A percentile compares a stretch with the other conserved stretches of the same genome.
These are phyloP conservation scores for Lithodes maja DNA, from an alignment of 2,888 invertebrate genomes.

Conservation along the genomic window DNA sequence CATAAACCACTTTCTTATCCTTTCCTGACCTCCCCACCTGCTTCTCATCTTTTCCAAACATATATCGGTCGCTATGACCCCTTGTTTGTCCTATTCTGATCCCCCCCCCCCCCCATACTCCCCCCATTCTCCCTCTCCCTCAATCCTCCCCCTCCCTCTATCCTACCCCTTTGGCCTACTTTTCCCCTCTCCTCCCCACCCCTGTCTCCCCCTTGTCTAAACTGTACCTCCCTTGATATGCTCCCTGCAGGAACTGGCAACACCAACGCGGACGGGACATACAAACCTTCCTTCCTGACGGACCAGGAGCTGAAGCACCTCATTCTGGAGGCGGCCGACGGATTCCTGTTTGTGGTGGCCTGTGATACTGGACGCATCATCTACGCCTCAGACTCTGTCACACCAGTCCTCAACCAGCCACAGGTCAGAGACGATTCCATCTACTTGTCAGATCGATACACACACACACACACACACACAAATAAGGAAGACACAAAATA, in stretches of 20 bases:
- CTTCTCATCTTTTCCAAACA: too few relatives aligned
- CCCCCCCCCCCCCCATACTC: not conserved
- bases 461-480: too few relatives aligned
- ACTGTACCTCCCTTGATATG: not conserved
- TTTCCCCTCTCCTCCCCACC: too few relatives aligned
- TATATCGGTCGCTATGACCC: too few relatives aligned
- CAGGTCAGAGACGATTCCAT: slow-evolving; percentile 78
- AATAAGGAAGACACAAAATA: too few relatives aligned
- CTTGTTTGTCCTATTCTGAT: too few relatives aligned
- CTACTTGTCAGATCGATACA: too few relatives aligned
- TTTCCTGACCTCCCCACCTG: too few relatives aligned
- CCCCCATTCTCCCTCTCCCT: not conserved
- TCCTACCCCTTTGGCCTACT: not conserved
- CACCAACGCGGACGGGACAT: slow-evolving; percentile 96
- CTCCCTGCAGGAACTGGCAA: slow-evolving; percentile 90
- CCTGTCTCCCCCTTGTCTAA: not conserved
- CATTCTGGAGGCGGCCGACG: slow-evolving; percentile 99
- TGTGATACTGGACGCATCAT: slow-evolving; percentile 98
- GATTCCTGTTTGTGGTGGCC: slow-evolving; percentile 96
- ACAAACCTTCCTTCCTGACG: slow-evolving; percentile 98
- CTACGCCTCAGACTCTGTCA: slow-evolving; percentile 98
- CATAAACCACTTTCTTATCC: too few relatives aligned
- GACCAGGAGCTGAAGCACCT: slow-evolving; percentile 99
- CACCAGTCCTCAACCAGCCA: slow-evolving; percentile 96
- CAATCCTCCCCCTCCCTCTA: not conserved